Percentiles rank a stretch among this genome's conserved stretches.
Conservation (phyloP, 1,140 invertebrate species). For the Zaprionus africanus region DNA sequence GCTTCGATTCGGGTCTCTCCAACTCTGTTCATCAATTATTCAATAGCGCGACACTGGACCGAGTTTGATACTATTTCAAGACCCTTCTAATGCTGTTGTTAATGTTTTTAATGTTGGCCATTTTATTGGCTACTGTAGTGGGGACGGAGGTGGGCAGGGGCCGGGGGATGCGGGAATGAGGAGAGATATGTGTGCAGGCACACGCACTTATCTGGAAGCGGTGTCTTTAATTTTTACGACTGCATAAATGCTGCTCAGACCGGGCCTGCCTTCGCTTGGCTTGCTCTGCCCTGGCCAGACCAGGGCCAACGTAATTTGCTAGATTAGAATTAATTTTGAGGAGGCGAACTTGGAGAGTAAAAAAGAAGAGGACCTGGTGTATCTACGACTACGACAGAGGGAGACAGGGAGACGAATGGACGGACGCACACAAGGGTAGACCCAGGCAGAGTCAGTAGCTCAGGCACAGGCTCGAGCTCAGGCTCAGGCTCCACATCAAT, state of each 20-base stretch:
- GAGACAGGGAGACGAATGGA: slow-evolving; percentile 27
- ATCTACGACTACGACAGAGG: slow-evolving; percentile 34
- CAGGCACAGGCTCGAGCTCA: slow-evolving; percentile 14
- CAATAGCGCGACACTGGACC: slow-evolving; percentile 58
- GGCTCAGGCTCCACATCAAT: slow-evolving; percentile 74
- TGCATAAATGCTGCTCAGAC: slow-evolving; percentile 70
- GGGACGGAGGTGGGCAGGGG: background rate
- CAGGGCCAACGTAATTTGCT: slow-evolving; percentile 65
- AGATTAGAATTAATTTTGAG: slow-evolving; percentile 79
- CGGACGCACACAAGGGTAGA: background rate
- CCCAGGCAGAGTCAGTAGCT: slow-evolving; percentile 13
- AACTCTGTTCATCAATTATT: slow-evolving; percentile 64
- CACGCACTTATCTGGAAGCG: slow-evolving; percentile 64
- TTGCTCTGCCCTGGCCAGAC: slow-evolving; percentile 1
- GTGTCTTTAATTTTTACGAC: slow-evolving; percentile 79
- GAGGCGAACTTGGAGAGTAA: slow-evolving; percentile 59
- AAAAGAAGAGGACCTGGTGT: slow-evolving; percentile 53
- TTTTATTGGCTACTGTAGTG: slow-evolving; percentile 68
- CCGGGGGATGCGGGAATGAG: background rate
- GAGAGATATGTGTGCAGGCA: slow-evolving; percentile 63
- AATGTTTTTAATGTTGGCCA: slow-evolving; percentile 73
- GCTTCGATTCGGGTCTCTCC: background rate
- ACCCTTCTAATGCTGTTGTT: slow-evolving; percentile 68
- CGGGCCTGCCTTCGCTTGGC: too few species aligned
- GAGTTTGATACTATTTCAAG: slow-evolving; percentile 1